Conservation (phyloP, 2,113 vertebrate genomes). For the Sebastes fasciatus region DNA sequence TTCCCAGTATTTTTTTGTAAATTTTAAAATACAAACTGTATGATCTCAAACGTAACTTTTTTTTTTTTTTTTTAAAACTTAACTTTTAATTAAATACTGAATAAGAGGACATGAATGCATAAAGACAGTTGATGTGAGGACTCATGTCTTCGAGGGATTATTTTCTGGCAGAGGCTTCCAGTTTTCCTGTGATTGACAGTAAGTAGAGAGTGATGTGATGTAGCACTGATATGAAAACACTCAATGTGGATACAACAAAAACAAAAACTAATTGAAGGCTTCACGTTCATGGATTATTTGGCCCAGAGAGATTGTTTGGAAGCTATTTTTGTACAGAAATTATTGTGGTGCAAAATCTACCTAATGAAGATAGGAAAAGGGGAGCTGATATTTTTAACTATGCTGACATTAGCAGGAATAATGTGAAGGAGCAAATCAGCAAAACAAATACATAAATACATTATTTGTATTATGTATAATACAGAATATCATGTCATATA, state of each 20-base stretch:
- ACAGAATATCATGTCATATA: slow-evolving; percentile 5
- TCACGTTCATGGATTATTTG: not conserved
- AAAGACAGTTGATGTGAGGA: not conserved
- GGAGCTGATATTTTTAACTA: not conserved
- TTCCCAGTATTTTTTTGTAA: not conserved
- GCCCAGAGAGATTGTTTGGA: not conserved
- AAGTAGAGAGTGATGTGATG: slow-evolving; percentile 4
- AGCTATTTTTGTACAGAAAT: not conserved
- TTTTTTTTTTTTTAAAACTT: too few relatives aligned
- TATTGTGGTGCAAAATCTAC: not conserved
- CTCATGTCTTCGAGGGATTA: not conserved
- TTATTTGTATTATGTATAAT: not conserved
- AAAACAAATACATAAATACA: not conserved
- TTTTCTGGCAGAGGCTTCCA: not conserved
- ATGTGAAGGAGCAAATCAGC: not conserved
- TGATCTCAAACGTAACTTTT: not conserved
- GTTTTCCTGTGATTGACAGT: slow-evolving; percentile 2
- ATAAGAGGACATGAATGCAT: not conserved
- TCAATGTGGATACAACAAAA: not conserved
- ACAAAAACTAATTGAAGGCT: not conserved
- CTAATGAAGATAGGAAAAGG: not conserved
- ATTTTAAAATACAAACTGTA: not conserved
- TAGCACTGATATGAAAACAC: not conserved
- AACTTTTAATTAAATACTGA: not conserved
- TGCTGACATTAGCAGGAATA: not conserved